A percentile compares a stretch with the other conserved stretches of the same genome.
Evolutionary conservation across 2,113 vertebrate genomes (phyloP).

Genomic region (Indicator indicator): DNA sequence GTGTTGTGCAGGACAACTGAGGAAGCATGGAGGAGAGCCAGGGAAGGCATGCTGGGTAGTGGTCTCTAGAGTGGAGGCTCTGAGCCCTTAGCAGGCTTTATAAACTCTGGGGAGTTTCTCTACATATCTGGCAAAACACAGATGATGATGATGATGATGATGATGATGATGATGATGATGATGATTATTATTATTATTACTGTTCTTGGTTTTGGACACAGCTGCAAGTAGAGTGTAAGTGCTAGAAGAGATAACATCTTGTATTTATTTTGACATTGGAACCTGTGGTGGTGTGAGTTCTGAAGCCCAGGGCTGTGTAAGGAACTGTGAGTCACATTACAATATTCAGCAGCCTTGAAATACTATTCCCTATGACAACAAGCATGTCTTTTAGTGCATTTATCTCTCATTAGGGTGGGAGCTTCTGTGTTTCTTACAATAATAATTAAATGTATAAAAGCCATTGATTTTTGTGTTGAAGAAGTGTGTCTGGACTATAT

Average conservation of each 20-base stretch:
- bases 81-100: not conserved
- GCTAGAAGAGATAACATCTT: not conserved
- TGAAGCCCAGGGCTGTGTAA: not conserved
- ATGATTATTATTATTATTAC: too few species aligned
- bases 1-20: rapidly evolving
- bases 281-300: rapidly evolving
- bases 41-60: not conserved
- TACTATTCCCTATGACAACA: not conserved
- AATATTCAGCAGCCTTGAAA: not conserved
- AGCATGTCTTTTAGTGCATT: not conserved
- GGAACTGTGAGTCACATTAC: not conserved
- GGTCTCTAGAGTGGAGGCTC: rapidly evolving
- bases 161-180: too few species aligned
- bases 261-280: conserved; percentile 12
- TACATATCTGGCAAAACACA: not conserved
- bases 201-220: not conserved
- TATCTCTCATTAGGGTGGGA: not conserved
- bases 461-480: not conserved
- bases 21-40: not conserved
- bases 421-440: not conserved
- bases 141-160: too few species aligned
- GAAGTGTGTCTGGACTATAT: not conserved
- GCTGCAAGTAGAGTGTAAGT: not conserved
- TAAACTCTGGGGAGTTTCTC: not conserved
- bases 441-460: not conserved